phyloP scores from a whole-genome alignment of 2,888 invertebrate genomes.

The Ellobium chinense region DNA sequence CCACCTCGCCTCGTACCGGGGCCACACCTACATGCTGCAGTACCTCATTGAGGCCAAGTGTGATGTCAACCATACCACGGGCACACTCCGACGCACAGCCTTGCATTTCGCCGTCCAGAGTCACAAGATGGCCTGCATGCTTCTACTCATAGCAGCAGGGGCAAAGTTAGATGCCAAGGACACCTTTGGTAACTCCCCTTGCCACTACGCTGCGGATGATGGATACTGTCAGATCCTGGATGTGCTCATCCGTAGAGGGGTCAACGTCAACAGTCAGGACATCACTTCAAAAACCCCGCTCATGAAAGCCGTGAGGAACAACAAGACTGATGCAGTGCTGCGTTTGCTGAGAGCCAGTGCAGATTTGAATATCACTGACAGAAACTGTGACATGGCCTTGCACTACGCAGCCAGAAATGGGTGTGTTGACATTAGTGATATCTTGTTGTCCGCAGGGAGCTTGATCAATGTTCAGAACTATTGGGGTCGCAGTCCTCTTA shows the following conservation, averaged over 20 bases:
- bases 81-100: slow-evolving; percentile 76
- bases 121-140: slow-evolving; percentile 78
- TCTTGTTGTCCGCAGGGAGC: slow-evolving; percentile 75
- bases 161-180: slow-evolving; percentile 77
- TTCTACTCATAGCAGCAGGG: slow-evolving; percentile 75
- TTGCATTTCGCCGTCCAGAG: slow-evolving; percentile 78
- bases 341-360: slow-evolving; percentile 72
- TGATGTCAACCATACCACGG: slow-evolving; percentile 77
- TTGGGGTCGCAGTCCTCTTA: slow-evolving; percentile 78
- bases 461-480: slow-evolving; percentile 78
- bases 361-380: slow-evolving; percentile 76
- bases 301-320: slow-evolving; percentile 79
- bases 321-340: slow-evolving; percentile 76
- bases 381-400: slow-evolving; percentile 77
- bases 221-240: slow-evolving; percentile 77
- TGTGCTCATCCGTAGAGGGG: slow-evolving; percentile 74
- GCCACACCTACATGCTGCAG: slow-evolving; percentile 77
- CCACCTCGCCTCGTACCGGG: slow-evolving; percentile 77
- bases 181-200: slow-evolving; percentile 78
- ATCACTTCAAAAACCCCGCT: slow-evolving; percentile 78
- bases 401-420: slow-evolving; percentile 78
- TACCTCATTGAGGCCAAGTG: slow-evolving; percentile 76
- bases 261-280: slow-evolving; percentile 77
- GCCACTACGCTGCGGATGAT: slow-evolving; percentile 78
- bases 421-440: slow-evolving; percentile 75